Evolutionary conservation across 2,113 vertebrate species (phyloP), one percentile per base, ranked within the genome.

Genomic region (Nymphicus hollandicus): DNA sequence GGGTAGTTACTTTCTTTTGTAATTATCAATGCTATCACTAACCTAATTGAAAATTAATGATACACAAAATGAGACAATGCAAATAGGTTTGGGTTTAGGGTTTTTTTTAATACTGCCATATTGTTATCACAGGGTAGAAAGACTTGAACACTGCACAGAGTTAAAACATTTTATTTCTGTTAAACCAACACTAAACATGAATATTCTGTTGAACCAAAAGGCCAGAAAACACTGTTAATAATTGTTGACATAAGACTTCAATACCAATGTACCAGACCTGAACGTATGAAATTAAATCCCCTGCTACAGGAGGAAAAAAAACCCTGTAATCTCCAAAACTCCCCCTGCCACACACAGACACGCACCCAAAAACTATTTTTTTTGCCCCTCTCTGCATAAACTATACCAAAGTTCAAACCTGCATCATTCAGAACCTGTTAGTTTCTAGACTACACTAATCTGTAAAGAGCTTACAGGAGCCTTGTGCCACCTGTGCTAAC

Each of bases 1-100:
- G 27, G 6, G 31, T 56, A 76, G 33, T 69, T 83, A 46, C 81
- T 46, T 52, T 90, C 56, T 79, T 68, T 41, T 49, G 8, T 35
- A 95, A 81, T 89, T 56, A 76, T 28, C 6, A 3, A 24, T 61
- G 17, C 31, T 88, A 72, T 28, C 49, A 56, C 22, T 52, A 97
- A 56, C 35, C 29, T 72, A 91, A 93, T 37, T 47, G 68, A 94
- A 96, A 88, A 93, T 37, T 80, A 86, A 73, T 81, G 71, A 74
- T 24, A 86, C 53, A 73, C 47, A 92, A 92, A 89, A 86, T 65
- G 43, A 91, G 47, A 81, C 65, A 73, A 70, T 31, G 31, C 50
- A 95, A 93, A 91, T 10, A 74, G 19, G 7, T 8, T 29, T 37
- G 14, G 13, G 29, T 29, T 35, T 58, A 58, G 20, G 0, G 1